phyloP scores from a whole-genome alignment of 2,888 invertebrate species.

The Miltochrista miniata region DNA sequence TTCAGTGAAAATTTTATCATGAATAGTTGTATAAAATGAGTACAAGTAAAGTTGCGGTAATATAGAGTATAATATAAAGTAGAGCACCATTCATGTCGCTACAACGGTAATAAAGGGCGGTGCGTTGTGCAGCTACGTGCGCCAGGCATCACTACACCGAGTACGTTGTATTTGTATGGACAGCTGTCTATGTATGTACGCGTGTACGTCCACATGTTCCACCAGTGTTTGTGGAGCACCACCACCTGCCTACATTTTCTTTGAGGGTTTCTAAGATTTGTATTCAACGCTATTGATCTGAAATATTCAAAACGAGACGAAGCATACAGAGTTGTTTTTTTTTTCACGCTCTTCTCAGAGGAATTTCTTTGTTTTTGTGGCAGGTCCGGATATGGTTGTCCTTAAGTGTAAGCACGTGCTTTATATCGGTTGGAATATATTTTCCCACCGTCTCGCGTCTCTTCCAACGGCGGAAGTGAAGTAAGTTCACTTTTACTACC shows the following conservation, averaged over 20 bases:
- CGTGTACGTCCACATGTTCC: slow-evolving; percentile 11
- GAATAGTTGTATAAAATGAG: no score
- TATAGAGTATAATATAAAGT: slow-evolving; percentile 16
- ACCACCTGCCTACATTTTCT: slow-evolving; percentile 39
- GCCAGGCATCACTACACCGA: slow-evolving; percentile 37
- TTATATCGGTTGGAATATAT: slow-evolving; percentile 39
- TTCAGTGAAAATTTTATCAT: no score
- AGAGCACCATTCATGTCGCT: slow-evolving; percentile 50
- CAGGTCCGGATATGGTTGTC: slow-evolving; percentile 27
- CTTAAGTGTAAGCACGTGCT: slow-evolving; percentile 62
- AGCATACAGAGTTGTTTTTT: slow-evolving; percentile 45
- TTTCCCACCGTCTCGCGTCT: slow-evolving; percentile 9
- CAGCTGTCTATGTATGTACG: slow-evolving; percentile 39
- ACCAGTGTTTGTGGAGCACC: slow-evolving; percentile 23
- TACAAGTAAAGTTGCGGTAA: no score
- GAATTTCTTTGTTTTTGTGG: slow-evolving; percentile 54
- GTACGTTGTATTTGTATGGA: slow-evolving; percentile 35
- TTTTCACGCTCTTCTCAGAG: slow-evolving; percentile 47
- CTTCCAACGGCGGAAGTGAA: no score
- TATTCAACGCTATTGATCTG: slow-evolving; percentile 54
- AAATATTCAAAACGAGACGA: slow-evolving; percentile 43
- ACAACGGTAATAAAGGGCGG: slow-evolving; percentile 58
- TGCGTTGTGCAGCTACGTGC: slow-evolving; percentile 56
- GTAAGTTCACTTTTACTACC: no score
- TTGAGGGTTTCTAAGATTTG: slow-evolving; percentile 36